These are phyloP conservation scores for Drosophila demipolita DNA, from an alignment of 2,888 invertebrate genomes.

Conservation along the genomic window DNA sequence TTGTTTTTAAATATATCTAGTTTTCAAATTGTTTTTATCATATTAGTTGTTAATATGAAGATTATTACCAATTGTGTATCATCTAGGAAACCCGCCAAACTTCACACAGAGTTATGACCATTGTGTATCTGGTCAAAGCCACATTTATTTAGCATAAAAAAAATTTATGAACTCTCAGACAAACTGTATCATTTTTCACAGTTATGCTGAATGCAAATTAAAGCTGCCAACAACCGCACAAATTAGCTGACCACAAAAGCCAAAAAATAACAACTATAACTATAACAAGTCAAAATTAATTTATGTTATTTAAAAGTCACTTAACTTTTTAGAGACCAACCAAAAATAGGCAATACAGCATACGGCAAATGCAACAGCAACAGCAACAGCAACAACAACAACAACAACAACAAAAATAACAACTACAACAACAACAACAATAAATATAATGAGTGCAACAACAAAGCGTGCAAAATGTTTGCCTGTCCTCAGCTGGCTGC, in stretches of 20 bases:
- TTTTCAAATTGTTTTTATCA: conserved; percentile 56
- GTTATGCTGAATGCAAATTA: conserved; percentile 26
- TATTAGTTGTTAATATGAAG: background rate
- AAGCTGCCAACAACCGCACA: conserved; percentile 63
- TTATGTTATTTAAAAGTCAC: conserved; percentile 70
- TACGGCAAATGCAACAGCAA: conserved; percentile 10
- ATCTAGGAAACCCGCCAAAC: background rate
- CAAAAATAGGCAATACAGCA: conserved; percentile 35
- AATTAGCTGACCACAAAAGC: conserved; percentile 66
- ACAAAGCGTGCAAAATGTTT: conserved; percentile 44
- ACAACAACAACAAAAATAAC: conserved; percentile 14
- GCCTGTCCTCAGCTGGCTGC: conserved; percentile 42
- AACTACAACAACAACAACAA: conserved; percentile 18
- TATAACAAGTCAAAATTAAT: conserved; percentile 70
- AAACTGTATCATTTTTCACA: conserved; percentile 11
- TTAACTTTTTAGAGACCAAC: conserved; percentile 44
- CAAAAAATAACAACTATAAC: conserved; percentile 27
- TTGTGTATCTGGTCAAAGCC: background rate
- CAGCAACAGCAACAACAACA: conserved; percentile 7
- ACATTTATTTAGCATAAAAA: background rate
- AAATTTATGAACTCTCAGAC: conserved; percentile 19
- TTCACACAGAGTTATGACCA: background rate
- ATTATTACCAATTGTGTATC: background rate
- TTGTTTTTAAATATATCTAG: conserved; percentile 89
- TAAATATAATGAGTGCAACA: conserved; percentile 7